Base-by-base conservation (phyloP, 2,888 invertebrate species). In the Amphipoea oculea region DNA sequence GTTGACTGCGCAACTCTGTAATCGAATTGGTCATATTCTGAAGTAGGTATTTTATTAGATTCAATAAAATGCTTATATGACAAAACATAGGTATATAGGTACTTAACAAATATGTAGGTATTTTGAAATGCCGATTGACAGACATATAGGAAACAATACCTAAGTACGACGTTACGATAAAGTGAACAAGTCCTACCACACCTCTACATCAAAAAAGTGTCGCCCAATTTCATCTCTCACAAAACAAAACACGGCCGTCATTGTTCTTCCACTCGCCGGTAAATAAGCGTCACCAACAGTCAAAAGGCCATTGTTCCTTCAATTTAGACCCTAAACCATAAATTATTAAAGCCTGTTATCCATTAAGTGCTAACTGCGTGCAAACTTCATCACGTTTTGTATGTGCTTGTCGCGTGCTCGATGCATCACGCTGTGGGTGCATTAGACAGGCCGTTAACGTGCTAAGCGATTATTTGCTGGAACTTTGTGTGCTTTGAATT, bases 391-490 rank as follows among this genome's bases (percentile, higher is more conserved):
- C 82, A 82, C 63, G 69, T 68, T 81, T 76, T 76, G 73, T 71
- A 72, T 82, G 78, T 81, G 72, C 48, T 45, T 63, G 69, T 82
- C 48, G 81, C 73, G 57, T 78, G 73, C 77, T 79, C 81, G 78
- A 88, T 87, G 86, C 84, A 85, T 89, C 86, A 87, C 42, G 68
- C 45, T 79, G 80, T 66, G 83, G 81, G 62, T 83, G 78, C 79
- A 84, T 79, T 81, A 84, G 84, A 86, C 81, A 79, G 68, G 77
- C 74, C 72, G 81, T 82, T 85, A 81, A 75, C 78, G 75, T 81
- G 70, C 77, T 75, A 68, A 76, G 60, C 75, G 48, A 78, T 83
- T 77, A 69, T 74, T 79, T 86, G 75, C 45, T 77, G 20, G 69
- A 66, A 42, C 48, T 36, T 60, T n/a, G 60, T 72, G 36, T 63